A percentile compares a stretch with the other conserved stretches of the same genome.
phyloP scores from a whole-genome alignment of 2,888 invertebrate genomes.

The Choreutis nemorana region DNA sequence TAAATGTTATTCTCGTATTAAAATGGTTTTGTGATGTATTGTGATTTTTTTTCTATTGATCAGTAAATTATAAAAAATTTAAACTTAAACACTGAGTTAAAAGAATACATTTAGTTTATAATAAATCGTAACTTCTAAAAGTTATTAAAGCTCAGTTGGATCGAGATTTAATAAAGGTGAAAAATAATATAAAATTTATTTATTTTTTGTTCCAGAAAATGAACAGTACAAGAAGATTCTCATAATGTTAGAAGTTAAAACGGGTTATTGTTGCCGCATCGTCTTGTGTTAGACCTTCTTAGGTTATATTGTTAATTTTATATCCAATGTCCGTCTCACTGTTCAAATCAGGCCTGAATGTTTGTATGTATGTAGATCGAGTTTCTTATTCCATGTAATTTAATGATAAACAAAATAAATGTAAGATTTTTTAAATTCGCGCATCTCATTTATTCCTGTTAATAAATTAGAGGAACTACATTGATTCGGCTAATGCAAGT shows the following conservation, averaged over 20 bases:
- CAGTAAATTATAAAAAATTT: no score
- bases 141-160: no score
- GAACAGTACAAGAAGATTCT: slow-evolving; percentile 17
- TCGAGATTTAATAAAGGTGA: slow-evolving; percentile 5
- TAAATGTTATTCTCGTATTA: no score
- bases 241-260: slow-evolving; percentile 22
- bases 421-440: slow-evolving; percentile 45
- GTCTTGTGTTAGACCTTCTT: slow-evolving; percentile 20
- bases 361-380: slow-evolving; percentile 40
- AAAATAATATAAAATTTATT: not conserved
- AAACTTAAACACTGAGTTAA: no score
- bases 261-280: slow-evolving; percentile 24
- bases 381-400: slow-evolving; percentile 44
- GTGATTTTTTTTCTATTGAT: no score
- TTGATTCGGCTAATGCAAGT: slow-evolving; percentile 6
- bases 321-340: slow-evolving; percentile 39
- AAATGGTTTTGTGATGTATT: no score
- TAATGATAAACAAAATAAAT: slow-evolving; percentile 51
- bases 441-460: slow-evolving; percentile 41
- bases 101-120: no score
- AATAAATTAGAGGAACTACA: slow-evolving; percentile 21
- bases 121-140: no score
- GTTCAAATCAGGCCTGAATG: slow-evolving; percentile 40
- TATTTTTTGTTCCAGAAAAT: slow-evolving; percentile 47
- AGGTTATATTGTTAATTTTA: slow-evolving; percentile 17